Evolutionary conservation across 2,888 invertebrate genomes (phyloP).

Genomic region (Dexiosoma caninum): DNA sequence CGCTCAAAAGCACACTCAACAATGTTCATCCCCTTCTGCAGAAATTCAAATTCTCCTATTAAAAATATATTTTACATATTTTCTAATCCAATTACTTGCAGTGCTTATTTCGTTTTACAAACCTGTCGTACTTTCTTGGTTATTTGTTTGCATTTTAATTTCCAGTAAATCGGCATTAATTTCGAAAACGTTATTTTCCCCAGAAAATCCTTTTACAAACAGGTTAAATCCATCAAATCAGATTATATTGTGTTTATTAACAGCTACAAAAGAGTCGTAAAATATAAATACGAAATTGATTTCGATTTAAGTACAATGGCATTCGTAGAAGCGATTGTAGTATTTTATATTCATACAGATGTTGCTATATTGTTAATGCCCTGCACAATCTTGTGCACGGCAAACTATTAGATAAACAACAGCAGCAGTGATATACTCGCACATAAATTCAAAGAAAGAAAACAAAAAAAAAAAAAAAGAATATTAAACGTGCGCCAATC

Average conservation of each 20-base stretch:
- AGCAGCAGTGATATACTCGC: background rate
- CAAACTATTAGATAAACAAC: background rate
- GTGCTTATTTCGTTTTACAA: too few relatives aligned
- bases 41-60: too few relatives aligned
- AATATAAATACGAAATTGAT: constrained; percentile 31
- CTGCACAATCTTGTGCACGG: background rate
- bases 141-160: too few relatives aligned
- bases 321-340: background rate
- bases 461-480: background rate
- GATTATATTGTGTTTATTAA: too few relatives aligned
- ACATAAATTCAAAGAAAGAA: background rate
- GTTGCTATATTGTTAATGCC: background rate
- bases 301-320: constrained; percentile 26
- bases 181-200: too few relatives aligned
- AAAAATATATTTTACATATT: too few relatives aligned
- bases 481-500: constrained; percentile 41
- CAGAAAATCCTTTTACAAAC: too few relatives aligned
- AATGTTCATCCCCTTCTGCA: too few relatives aligned
- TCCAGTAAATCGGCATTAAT: too few relatives aligned
- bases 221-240: constrained; percentile 5
- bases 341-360: background rate
- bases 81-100: too few relatives aligned
- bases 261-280: constrained; percentile 7
- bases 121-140: too few relatives aligned
- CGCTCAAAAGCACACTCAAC: too few relatives aligned